These are phyloP conservation scores for Nerophis ophidion DNA, from an alignment of 2,113 vertebrate species.

Conservation along the genomic window DNA sequence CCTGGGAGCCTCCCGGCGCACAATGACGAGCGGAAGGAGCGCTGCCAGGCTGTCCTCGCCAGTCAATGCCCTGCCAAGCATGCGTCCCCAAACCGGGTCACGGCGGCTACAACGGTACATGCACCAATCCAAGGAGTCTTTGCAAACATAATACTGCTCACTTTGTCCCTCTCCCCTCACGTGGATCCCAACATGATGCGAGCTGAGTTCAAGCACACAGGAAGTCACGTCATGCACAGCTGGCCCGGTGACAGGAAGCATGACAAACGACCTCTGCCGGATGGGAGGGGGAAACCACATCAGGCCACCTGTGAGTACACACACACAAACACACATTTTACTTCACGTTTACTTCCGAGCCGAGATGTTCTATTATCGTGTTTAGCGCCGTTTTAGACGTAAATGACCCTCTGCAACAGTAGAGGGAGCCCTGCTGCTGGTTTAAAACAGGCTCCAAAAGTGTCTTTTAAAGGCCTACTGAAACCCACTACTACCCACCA, in stretches of 20 bases:
- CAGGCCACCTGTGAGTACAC: conserved; percentile 28
- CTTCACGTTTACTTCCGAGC: too few relatives aligned
- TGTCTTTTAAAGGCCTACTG: too few relatives aligned
- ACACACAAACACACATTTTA: conserved; percentile 11
- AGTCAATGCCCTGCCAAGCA: conserved; percentile 58
- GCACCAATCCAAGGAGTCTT: not conserved
- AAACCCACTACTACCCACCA: too few relatives aligned
- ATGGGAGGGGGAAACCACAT: conserved; percentile 41
- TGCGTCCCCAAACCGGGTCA: conserved; percentile 47
- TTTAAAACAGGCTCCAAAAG: too few relatives aligned
- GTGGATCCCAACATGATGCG: too few relatives aligned
- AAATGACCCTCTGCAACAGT: too few relatives aligned
- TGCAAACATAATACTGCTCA: not conserved
- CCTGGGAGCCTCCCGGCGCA: conserved; percentile 48
- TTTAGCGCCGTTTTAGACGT: too few relatives aligned
- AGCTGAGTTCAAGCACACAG: conserved; percentile 22
- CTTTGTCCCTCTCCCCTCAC: too few relatives aligned
- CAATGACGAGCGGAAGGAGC: conserved; percentile 53
- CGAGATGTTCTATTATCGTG: too few relatives aligned
- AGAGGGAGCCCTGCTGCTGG: too few relatives aligned
- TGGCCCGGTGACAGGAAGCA: conserved; percentile 63
- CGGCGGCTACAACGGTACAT: conserved; percentile 28
- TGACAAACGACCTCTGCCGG: conserved; percentile 50
- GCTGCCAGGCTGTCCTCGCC: conserved; percentile 48
- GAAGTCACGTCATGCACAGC: conserved; percentile 66